Percentiles rank a stretch among this genome's conserved stretches.
Evolutionary conservation across 1,140 invertebrate species (phyloP).

Genomic region (Aphelinus atriplicis): DNA sequence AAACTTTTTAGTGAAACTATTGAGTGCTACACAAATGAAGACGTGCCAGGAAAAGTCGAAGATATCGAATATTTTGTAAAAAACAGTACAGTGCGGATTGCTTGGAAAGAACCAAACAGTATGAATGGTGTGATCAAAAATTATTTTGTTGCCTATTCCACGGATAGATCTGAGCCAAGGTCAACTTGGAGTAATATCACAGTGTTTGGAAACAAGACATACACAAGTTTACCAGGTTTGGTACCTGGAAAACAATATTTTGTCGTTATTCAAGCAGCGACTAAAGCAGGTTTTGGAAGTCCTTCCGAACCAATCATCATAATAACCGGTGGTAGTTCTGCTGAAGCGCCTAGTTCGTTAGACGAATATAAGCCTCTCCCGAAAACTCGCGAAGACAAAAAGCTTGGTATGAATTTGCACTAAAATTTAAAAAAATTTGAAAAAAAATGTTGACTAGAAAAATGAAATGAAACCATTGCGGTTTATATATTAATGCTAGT

Average conservation of each 20-base stretch:
- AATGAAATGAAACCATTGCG: no score
- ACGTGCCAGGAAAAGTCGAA: slow-evolving; percentile 66
- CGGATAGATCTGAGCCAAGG: slow-evolving; percentile 53
- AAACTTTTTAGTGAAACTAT: slow-evolving; percentile 65
- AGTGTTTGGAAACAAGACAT: slow-evolving; percentile 58
- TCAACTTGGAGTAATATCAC: slow-evolving; percentile 61
- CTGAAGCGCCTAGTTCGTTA: slow-evolving; percentile 51
- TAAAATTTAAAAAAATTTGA: slow-evolving; percentile 1
- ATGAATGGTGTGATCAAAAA: slow-evolving; percentile 65
- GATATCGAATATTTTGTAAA: slow-evolving; percentile 65
- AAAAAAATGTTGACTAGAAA: not conserved
- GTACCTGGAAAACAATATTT: slow-evolving; percentile 65
- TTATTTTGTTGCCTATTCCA: slow-evolving; percentile 64
- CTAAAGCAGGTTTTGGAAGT: slow-evolving; percentile 67
- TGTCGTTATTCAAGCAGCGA: slow-evolving; percentile 67
- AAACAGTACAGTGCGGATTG: slow-evolving; percentile 64
- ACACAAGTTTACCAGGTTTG: slow-evolving; percentile 60
- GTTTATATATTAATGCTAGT: no score
- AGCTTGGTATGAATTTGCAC: slow-evolving; percentile 56
- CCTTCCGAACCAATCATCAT: slow-evolving; percentile 60
- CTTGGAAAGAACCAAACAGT: slow-evolving; percentile 66
- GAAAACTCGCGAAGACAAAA: slow-evolving; percentile 58
- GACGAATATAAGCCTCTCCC: slow-evolving; percentile 53
- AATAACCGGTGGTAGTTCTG: slow-evolving; percentile 49
- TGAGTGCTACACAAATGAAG: slow-evolving; percentile 68